These are phyloP conservation scores for Apeira syringaria DNA, from an alignment of 2,888 invertebrate species.

Conservation along the genomic window DNA sequence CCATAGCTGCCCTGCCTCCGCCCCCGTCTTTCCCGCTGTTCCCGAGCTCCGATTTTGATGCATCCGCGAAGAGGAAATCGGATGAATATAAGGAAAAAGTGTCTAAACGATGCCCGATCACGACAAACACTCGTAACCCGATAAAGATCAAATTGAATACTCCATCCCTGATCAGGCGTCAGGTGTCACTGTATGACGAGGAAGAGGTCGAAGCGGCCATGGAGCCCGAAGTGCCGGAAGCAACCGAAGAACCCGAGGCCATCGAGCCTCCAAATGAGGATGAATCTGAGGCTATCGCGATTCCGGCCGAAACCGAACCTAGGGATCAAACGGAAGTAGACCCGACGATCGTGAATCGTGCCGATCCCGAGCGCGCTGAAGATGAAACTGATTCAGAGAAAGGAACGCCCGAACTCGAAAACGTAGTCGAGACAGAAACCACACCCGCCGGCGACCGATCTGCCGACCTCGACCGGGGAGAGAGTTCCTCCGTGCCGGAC, in stretches of 20 bases:
- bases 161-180: conserved; percentile 78
- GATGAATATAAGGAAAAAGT: conserved; percentile 66
- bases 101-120: conserved; percentile 66
- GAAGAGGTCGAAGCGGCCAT: conserved; percentile 49
- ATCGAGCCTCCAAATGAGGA: too few relatives aligned
- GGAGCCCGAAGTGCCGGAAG: conserved; percentile 1
- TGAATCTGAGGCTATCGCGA: too few relatives aligned
- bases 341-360: not conserved
- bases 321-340: too few relatives aligned
- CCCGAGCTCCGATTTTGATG: conserved; percentile 3
- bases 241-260: not conserved
- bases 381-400: conserved; percentile 3
- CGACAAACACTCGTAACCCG: conserved; percentile 63
- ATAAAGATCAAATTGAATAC: conserved; percentile 71
- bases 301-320: too few relatives aligned
- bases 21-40: conserved; percentile 7
- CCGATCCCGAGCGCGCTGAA: conserved; percentile 10
- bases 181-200: conserved; percentile 81
- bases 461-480: conserved; percentile 23
- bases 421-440: not conserved
- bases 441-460: conserved; percentile 11
- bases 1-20: conserved; percentile 14
- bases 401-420: conserved; percentile 27
- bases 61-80: conserved; percentile 4
- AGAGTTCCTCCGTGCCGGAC: conserved; percentile 23